Percentiles rank a stretch among this genome's conserved stretches.
Conservation (phyloP, 2,113 vertebrate genomes). For the Python bivittatus region DNA sequence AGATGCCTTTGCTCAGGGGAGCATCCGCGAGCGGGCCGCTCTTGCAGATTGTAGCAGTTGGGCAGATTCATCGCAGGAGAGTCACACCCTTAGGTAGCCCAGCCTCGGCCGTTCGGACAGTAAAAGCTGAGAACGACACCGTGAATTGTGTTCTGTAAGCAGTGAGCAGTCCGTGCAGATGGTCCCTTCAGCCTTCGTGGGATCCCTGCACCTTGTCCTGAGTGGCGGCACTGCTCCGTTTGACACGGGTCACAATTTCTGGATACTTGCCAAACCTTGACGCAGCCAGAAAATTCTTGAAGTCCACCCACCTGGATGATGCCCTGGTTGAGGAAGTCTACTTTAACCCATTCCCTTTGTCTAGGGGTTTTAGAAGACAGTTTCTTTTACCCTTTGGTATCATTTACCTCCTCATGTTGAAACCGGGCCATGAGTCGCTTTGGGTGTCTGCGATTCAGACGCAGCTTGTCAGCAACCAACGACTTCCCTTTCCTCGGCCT, state of each 20-base stretch:
- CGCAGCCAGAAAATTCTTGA: background rate
- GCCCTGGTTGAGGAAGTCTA: background rate
- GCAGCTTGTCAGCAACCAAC: background rate
- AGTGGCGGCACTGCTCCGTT: background rate
- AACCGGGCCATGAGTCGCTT: no score
- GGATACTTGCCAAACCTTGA: background rate
- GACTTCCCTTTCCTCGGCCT: background rate
- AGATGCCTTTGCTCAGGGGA: background rate
- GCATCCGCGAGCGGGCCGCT: background rate
- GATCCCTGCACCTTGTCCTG: background rate
- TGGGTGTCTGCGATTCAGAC: background rate
- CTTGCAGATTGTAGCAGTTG: background rate
- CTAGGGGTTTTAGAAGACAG: background rate
- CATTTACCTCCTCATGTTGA: background rate
- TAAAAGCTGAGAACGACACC: fast-evolving
- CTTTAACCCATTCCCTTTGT: background rate
- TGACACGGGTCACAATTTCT: background rate
- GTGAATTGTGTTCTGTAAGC: background rate
- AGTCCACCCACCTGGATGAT: background rate
- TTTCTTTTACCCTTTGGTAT: no score
- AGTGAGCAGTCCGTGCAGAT: background rate
- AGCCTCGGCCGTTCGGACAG: background rate
- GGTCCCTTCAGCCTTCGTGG: background rate
- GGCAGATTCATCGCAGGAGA: background rate
- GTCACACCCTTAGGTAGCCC: background rate